phyloP scores from a whole-genome alignment of 2,797 vertebrate species.

The Sus cebifrons region DNA sequence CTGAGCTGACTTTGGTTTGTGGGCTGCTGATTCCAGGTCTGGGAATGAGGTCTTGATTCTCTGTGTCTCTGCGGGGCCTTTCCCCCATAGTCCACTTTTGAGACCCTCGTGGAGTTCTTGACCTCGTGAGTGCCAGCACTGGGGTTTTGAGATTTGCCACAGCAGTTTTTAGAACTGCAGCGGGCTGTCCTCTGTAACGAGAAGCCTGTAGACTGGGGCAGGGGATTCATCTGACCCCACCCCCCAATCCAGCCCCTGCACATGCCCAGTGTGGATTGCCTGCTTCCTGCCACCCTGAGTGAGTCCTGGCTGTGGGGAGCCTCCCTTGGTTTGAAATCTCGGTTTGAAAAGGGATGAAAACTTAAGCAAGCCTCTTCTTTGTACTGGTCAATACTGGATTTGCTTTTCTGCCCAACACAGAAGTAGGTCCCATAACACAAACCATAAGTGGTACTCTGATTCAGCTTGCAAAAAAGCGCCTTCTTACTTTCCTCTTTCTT shows the following conservation, averaged over 20 bases:
- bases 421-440: slow-evolving; percentile 15
- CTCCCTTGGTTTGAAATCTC: background rate
- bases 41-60: background rate
- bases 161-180: background rate
- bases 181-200: background rate
- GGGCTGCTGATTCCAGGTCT: background rate
- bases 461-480: background rate
- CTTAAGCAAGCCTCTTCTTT: background rate
- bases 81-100: background rate
- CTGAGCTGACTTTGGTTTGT: slow-evolving; percentile 9
- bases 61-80: accelerated
- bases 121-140: background rate
- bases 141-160: background rate
- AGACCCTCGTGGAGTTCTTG: background rate
- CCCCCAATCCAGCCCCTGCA: background rate
- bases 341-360: background rate
- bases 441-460: background rate
- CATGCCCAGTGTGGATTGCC: background rate
- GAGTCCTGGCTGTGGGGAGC: background rate
- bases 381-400: background rate
- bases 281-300: too few relatives aligned
- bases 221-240: background rate
- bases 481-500: background rate
- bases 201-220: background rate
- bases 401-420: background rate